Evolutionary conservation across 2,888 invertebrate species (phyloP), one percentile per base, ranked within the genome.

Genomic region (Eulithis prunata): DNA sequence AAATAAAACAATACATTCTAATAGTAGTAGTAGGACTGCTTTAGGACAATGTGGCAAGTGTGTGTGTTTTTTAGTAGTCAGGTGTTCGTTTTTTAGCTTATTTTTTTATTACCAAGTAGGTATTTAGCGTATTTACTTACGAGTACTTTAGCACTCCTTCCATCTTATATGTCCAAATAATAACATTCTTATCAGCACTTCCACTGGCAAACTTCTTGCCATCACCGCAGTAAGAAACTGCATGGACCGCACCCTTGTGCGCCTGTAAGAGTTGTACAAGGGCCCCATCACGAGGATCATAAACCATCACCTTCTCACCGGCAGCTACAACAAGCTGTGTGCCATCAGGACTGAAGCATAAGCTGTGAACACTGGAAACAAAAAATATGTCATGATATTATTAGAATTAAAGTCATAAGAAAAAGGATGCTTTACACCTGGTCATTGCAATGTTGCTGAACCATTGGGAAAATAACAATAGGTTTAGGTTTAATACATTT

Each of bases 181-280:
- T 99, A 55, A 99, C 99, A 84, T 97, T 97, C 91, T 99, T 99
- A 85, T 99, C 99, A 3, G 98, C 97, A 79, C 98, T 97, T 1
- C 99, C 99, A 41, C 98, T 98, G 0, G 99, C 99, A 94, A 99
- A 99, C 78, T 97, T 95, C 82, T 98, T 98, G 0, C 99, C 99
- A 94, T 99, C 99, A 78, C 94, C 95, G 0, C 99, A 97, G 89
- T 98, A 99, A 45, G 96, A 96, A 0, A 98, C 96, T 74, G 98
- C 96, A 85, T 98, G 97, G 0, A 99, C 98, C 13, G 96, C 95
- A 70, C 99, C 99, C 87, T 98, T 99, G 84, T 99, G 99, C 0
- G 98, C 99, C 93, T 98, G 98, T 1, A 99, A 93, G 0, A 98
- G 95, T 84, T 99, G 98, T 53, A 99, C 95, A 4, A 99, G 93